Evolutionary conservation across 2,797 vertebrate genomes (phyloP).

Genomic region (Alca torda): DNA sequence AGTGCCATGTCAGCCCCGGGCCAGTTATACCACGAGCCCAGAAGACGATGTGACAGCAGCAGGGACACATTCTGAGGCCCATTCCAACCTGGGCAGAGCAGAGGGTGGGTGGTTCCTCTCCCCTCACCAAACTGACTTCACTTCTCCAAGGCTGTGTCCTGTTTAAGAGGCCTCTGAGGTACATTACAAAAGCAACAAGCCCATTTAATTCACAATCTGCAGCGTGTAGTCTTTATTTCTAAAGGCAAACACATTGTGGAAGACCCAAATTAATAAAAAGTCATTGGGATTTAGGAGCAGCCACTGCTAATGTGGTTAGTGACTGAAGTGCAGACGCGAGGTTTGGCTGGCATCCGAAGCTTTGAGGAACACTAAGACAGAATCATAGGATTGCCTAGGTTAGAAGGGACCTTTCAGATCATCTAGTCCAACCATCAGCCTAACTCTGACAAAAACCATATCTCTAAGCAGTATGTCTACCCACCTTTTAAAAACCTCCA

Average conservation of each 20-base stretch:
- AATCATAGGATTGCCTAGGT: too few species aligned
- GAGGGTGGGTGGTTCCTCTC: neutral
- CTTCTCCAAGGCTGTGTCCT: neutral
- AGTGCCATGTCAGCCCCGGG: neutral
- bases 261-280: neutral
- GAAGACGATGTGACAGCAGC: neutral
- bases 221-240: neutral
- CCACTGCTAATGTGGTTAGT: neutral
- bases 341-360: neutral
- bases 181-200: neutral
- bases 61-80: neutral
- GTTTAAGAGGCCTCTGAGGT: neutral
- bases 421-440: too few species aligned
- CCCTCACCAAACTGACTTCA: neutral
- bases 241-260: neutral
- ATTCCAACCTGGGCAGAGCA: neutral
- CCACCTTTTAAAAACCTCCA: too few species aligned
- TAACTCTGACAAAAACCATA: too few species aligned
- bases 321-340: accelerated
- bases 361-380: neutral
- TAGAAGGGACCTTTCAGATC: too few species aligned
- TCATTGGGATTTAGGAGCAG: neutral
- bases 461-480: too few species aligned
- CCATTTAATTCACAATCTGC: neutral
- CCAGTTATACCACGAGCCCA: neutral